phyloP scores from a whole-genome alignment of 2,797 vertebrate genomes.

The Muscicapa comitata region DNA sequence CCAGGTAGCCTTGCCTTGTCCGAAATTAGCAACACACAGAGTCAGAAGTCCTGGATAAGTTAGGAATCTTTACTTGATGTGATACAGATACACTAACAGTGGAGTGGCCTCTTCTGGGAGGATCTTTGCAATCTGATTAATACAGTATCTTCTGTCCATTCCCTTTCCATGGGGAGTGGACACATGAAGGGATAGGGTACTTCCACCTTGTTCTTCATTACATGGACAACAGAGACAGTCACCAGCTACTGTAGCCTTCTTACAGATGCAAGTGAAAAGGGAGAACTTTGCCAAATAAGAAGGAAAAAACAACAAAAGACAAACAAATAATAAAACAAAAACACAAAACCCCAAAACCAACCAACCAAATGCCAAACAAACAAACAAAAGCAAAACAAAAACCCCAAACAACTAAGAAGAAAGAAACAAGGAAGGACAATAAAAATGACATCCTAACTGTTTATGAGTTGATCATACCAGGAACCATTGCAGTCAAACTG shows the following conservation, averaged over 20 bases:
- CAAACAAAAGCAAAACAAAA: not conserved
- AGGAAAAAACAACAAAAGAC: not conserved
- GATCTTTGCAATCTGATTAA: not conserved
- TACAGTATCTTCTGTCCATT: not conserved
- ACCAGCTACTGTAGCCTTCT: not conserved
- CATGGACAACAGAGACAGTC: not conserved
- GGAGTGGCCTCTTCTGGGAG: not conserved
- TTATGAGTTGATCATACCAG: not conserved
- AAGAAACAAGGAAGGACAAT: not conserved
- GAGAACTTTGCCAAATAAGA: not conserved
- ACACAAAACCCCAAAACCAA: not conserved
- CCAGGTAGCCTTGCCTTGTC: not conserved
- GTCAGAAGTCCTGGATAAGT: not conserved
- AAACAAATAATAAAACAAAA: not conserved
- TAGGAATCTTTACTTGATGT: not conserved
- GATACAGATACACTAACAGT: not conserved
- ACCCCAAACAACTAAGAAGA: not conserved
- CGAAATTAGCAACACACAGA: not conserved
- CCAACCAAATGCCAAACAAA: too few species aligned
- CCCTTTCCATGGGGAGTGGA: not conserved
- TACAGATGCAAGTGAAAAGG: not conserved
- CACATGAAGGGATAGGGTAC: not conserved
- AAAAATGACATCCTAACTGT: not conserved
- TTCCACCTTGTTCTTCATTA: not conserved
- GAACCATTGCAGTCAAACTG: not conserved